Percentiles rank a stretch among this genome's conserved stretches.
phyloP scores from a whole-genome alignment of 2,888 invertebrate genomes.

The Eilema griseolum region DNA sequence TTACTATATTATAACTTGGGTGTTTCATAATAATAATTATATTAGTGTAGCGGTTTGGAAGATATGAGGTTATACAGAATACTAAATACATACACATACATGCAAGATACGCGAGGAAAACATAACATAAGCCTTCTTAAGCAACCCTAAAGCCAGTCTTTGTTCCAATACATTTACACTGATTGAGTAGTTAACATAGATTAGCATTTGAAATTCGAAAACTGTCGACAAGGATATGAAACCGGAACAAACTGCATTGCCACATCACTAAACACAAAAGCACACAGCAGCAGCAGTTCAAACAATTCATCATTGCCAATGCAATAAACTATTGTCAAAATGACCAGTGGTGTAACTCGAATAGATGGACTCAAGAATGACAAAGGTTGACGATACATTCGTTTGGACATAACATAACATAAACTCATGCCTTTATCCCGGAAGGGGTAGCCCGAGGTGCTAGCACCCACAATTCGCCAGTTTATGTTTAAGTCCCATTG shows the following conservation, averaged over 20 bases:
- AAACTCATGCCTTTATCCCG: too few relatives aligned
- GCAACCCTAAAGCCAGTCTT: not conserved
- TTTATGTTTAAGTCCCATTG: too few relatives aligned
- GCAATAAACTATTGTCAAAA: conserved; percentile 3
- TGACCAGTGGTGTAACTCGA: not conserved
- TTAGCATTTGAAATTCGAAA: conserved; percentile 25
- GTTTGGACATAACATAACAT: too few relatives aligned
- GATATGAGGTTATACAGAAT: too few relatives aligned
- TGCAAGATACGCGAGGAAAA: too few relatives aligned
- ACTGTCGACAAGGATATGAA: conserved; percentile 27
- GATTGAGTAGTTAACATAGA: conserved; percentile 23
- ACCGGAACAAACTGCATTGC: conserved; percentile 20
- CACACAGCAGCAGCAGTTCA: not conserved
- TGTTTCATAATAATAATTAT: too few relatives aligned
- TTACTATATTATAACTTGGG: too few relatives aligned
- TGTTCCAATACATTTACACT: conserved; percentile 14
- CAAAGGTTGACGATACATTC: not conserved
- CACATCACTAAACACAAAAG: conserved; percentile 7
- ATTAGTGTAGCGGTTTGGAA: too few relatives aligned
- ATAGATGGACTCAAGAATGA: not conserved
- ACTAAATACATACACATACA: too few relatives aligned
- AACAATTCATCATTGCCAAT: not conserved
- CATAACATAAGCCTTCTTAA: too few relatives aligned
- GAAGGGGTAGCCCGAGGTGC: too few relatives aligned
- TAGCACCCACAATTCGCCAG: too few relatives aligned